Base-by-base conservation (phyloP, 2,113 vertebrate species). In the Todiramphus chloris region DNA sequence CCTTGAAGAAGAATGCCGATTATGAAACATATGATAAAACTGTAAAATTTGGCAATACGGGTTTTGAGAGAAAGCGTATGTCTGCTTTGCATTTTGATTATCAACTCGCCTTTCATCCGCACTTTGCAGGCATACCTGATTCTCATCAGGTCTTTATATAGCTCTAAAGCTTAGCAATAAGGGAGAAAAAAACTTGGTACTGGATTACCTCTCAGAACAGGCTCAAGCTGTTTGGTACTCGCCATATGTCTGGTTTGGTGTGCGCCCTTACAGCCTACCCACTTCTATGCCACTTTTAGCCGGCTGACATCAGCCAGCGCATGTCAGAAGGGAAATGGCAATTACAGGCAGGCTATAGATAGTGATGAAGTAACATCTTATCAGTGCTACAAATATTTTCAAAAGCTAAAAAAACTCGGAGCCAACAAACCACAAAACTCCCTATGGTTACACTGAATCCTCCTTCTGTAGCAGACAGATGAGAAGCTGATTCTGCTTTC, bases 231-330 rank as follows among this genome's bases (percentile, higher is more conserved):
- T 63, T 84, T 33, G 27, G 28, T n/a, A 24, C 50, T 44, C 6
- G 2, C 27, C 2, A 0, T 16, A 24, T 0, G 0, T 20, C 1
- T 10, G 33, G 41, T 13, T 50, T 33, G 50, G 11, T 70, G 68
- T 9, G 13, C 15, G 37, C 16, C 24, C 6, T 53, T 55, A 70
- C 9, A 37, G 41, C 16, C 33, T 5, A 39, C 62, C 41, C 73
- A 74, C 16, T 89, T 46, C 9, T 15, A n/a, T 5, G 35, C 33
- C 20, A 17, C 43, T 50, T 92, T 80, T 41, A 88, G 63, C 72
- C 21, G 30, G 24, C 83, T 77, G 68, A 4, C 89, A 88, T 18
- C 51, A 89, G 46, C 27, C 76, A 74, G 41, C 0, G 2, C 9
- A 17, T 30, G 55, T 56, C 76, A 63, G 68, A 83, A 70, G 33